phyloP scores from a whole-genome alignment of 2,113 vertebrate genomes.

The Dromiciops gliroides region DNA sequence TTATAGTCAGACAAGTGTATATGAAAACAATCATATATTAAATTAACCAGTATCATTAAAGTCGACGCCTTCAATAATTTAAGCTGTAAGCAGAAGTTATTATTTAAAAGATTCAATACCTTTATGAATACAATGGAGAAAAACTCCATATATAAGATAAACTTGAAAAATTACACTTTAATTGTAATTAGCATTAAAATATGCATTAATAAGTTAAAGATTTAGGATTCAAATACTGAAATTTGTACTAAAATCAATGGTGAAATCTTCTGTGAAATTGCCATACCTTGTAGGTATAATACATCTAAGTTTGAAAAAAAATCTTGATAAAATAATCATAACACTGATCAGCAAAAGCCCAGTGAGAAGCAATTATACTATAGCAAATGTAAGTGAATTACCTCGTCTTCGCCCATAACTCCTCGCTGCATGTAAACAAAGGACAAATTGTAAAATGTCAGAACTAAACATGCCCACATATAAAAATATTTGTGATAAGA shows the following conservation, averaged over 20 bases:
- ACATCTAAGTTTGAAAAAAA: conserved; percentile 41
- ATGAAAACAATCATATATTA: conserved; percentile 39
- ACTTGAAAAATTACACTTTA: conserved; percentile 45
- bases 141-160: conserved; percentile 43
- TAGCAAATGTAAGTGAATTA: conserved; percentile 90
- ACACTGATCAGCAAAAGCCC: conserved; percentile 78
- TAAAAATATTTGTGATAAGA: conserved; percentile 76
- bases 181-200: conserved; percentile 70
- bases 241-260: conserved; percentile 58
- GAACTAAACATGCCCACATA: conserved; percentile 79
- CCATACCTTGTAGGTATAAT: conserved; percentile 63
- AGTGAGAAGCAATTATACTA: conserved; percentile 82
- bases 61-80: conserved; percentile 6
- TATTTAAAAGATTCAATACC: conserved; percentile 47
- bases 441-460: conserved; percentile 89
- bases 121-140: conserved; percentile 37
- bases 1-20: conserved; percentile 27
- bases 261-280: conserved; percentile 64
- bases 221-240: conserved; percentile 65
- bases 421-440: conserved; percentile 98
- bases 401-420: conserved; percentile 99
- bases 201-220: conserved; percentile 69
- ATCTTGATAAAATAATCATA: conserved; percentile 78
- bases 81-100: conserved; percentile 30
- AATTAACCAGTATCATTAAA: conserved; percentile 37